A percentile compares a stretch with the other conserved stretches of the same genome.
phyloP scores from a whole-genome alignment of 2,888 invertebrate genomes.

The Acronicta leporina region DNA sequence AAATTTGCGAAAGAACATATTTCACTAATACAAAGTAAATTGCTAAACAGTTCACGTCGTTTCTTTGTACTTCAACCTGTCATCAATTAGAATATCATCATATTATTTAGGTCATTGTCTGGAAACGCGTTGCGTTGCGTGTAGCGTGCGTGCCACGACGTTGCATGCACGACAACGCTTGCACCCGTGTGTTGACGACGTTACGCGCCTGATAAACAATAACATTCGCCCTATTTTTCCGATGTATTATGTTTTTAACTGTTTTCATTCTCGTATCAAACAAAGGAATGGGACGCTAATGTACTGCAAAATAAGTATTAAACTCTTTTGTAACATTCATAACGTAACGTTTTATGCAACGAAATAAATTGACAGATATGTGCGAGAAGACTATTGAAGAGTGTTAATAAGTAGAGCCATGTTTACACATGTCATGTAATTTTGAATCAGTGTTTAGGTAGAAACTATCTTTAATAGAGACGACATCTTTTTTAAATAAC shows the following conservation, averaged over 20 bases:
- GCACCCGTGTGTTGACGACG: neutral
- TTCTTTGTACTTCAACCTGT: no score
- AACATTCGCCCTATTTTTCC: slow-evolving; percentile 10
- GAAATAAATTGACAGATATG: neutral
- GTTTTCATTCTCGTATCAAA: slow-evolving; percentile 20
- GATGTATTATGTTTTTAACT: neutral
- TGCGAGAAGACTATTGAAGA: slow-evolving; percentile 11
- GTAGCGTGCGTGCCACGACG: no score
- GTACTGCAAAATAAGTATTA: slow-evolving; percentile 7
- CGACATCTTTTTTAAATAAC: no score
- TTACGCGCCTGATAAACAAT: slow-evolving; percentile 4
- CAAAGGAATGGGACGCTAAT: slow-evolving; percentile 23
- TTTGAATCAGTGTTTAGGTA: no score
- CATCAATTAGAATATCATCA: no score
- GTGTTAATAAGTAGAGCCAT: neutral
- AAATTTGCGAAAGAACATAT: no score
- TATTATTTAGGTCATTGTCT: no score
- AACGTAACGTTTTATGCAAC: slow-evolving; percentile 13
- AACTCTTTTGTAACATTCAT: slow-evolving; percentile 8
- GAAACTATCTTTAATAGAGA: no score
- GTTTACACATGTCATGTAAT: slow-evolving; percentile 5
- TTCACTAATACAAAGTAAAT: no score
- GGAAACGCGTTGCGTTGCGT: no score
- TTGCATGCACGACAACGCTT: neutral
- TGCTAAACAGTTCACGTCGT: no score